Conservation (phyloP, 2,888 invertebrate species). For the Hypselothyrea guttata region DNA sequence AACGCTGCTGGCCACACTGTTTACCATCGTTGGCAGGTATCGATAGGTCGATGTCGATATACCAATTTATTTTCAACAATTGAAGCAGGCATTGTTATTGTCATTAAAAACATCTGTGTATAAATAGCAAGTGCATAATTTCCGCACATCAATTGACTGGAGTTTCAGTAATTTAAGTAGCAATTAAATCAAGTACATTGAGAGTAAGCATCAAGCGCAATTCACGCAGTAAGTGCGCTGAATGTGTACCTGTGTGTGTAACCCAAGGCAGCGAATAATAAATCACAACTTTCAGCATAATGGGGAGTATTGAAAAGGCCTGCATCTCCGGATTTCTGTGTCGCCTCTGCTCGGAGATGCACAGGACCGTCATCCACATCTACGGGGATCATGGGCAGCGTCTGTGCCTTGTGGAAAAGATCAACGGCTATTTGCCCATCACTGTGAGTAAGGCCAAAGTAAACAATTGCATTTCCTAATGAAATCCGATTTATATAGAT, state of each 20-base stretch:
- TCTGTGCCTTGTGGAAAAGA: constrained; percentile 89
- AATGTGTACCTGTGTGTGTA: no score
- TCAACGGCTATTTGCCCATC: constrained; percentile 90
- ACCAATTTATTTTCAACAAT: no score
- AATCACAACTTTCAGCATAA: constrained; percentile 69
- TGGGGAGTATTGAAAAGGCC: constrained; percentile 92
- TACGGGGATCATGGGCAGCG: constrained; percentile 91
- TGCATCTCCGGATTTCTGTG: constrained; percentile 92
- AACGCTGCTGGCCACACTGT: no score
- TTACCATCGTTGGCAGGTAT: no score
- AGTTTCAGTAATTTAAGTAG: not conserved
- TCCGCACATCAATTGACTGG: not conserved
- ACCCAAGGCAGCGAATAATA: no score
- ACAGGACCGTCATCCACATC: constrained; percentile 90
- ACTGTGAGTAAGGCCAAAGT: constrained; percentile 84
- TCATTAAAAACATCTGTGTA: not conserved
- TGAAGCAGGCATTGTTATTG: no score
- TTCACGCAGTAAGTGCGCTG: no score
- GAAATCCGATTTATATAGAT: constrained; percentile 82
- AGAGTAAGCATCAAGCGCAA: no score
- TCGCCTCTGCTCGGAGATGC: constrained; percentile 93
- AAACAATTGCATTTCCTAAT: not conserved
- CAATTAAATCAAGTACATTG: no score
- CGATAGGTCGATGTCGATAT: no score
- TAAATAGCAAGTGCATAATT: constrained; percentile 27